A percentile compares a stretch with the other conserved stretches of the same genome.
Conservation (phyloP, 2,888 invertebrate species). For the Hedya salicella region DNA sequence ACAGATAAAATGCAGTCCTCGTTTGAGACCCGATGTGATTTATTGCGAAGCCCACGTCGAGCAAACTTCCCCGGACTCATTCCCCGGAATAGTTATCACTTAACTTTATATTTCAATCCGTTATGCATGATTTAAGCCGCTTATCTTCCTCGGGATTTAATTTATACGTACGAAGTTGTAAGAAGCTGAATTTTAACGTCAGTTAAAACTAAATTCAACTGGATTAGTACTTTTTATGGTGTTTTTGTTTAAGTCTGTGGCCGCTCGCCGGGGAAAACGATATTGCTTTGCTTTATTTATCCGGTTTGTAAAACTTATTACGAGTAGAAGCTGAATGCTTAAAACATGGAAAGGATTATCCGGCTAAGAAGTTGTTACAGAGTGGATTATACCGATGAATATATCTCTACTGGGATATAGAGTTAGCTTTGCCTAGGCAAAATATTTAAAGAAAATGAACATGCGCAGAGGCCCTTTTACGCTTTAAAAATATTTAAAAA, state of each 20-base stretch:
- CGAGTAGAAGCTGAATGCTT: background rate
- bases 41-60: constrained; percentile 55
- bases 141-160: constrained; percentile 33
- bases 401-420: too few species aligned
- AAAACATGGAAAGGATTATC: background rate
- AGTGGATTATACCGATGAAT: too few species aligned
- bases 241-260: constrained; percentile 10
- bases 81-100: constrained; percentile 45
- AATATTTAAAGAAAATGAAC: too few species aligned
- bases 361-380: too few species aligned
- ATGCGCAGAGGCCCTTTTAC: too few species aligned
- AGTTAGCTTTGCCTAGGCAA: too few species aligned
- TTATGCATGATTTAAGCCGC: constrained; percentile 42
- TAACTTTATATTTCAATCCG: constrained; percentile 43
- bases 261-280: background rate
- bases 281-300: background rate
- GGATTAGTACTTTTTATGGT: constrained; percentile 19
- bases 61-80: constrained; percentile 49
- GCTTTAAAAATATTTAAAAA: too few species aligned
- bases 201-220: constrained; percentile 16
- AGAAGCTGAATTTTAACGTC: constrained; percentile 26
- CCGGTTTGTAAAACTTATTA: background rate
- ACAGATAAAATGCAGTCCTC: constrained; percentile 69
- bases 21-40: constrained; percentile 62
- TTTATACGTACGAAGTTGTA: constrained; percentile 33